Percentiles rank a stretch among this genome's conserved stretches.
These are phyloP conservation scores for Vulpes vulpes DNA, from an alignment of 2,113 vertebrate species.

Conservation along the genomic window DNA sequence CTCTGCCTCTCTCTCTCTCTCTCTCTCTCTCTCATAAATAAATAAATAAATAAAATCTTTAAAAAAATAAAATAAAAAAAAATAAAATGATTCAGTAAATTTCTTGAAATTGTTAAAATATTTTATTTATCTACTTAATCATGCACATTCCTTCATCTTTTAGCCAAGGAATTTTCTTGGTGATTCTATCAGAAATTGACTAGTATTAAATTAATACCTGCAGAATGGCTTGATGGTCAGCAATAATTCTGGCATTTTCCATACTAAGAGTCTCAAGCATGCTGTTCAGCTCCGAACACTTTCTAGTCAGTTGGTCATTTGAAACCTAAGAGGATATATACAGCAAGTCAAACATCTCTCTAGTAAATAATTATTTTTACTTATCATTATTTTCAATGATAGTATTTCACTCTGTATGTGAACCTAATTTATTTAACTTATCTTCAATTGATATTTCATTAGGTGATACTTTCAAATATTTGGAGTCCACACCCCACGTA, in stretches of 20 bases:
- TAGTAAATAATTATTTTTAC: background rate
- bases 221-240: constrained; percentile 81
- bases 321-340: constrained; percentile 79
- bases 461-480: constrained; percentile 3
- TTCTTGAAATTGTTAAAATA: background rate
- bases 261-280: constrained; percentile 78
- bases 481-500: background rate
- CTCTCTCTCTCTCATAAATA: too few species aligned
- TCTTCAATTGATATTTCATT: background rate
- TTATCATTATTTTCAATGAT: background rate
- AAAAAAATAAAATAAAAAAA: constrained; percentile 32
- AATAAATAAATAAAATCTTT: too few species aligned
- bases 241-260: constrained; percentile 85
- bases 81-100: background rate
- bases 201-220: constrained; percentile 79
- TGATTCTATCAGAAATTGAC: background rate
- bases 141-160: background rate
- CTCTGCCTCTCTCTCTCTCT: too few species aligned
- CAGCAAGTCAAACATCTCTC: background rate
- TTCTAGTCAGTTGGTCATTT: constrained; percentile 84
- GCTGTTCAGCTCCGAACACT: constrained; percentile 85
- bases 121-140: background rate
- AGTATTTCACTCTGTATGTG: background rate
- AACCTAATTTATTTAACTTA: constrained; percentile 16
- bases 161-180: background rate